Evolutionary conservation across 1,140 invertebrate genomes (phyloP).

Genomic region (Drosophila truncata): DNA sequence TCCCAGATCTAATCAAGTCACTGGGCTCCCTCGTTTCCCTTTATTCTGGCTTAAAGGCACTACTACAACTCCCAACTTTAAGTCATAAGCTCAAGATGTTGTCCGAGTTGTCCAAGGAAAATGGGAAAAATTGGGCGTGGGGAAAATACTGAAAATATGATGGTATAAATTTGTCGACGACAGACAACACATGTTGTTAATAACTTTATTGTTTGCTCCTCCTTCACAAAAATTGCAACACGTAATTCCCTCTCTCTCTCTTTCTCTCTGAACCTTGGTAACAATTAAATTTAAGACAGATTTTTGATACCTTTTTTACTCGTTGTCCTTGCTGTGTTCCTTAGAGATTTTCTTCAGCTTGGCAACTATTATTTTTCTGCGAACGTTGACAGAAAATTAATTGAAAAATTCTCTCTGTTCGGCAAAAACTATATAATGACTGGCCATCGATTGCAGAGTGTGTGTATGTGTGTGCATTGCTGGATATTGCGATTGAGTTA

Average conservation of each 20-base stretch:
- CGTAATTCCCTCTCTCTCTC: slow-evolving; percentile 3
- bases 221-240: slow-evolving; percentile 26
- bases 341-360: slow-evolving; percentile 11
- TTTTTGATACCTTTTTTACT: slow-evolving; percentile 24
- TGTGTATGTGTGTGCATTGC: slow-evolving; percentile 32
- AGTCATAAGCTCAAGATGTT: slow-evolving; percentile 56
- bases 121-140: slow-evolving; percentile 13
- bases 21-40: slow-evolving; percentile 6
- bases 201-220: slow-evolving; percentile 60
- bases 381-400: slow-evolving; percentile 81
- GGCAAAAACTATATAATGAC: slow-evolving; percentile 49
- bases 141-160: slow-evolving; percentile 26
- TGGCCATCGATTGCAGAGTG: slow-evolving; percentile 38
- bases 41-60: slow-evolving; percentile 17
- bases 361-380: slow-evolving; percentile 52
- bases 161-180: slow-evolving; percentile 47
- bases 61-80: slow-evolving; percentile 15
- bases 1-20: slow-evolving; percentile 11
- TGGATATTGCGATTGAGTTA: slow-evolving; percentile 64
- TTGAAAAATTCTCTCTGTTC: slow-evolving; percentile 65
- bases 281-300: slow-evolving; percentile 61
- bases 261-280: slow-evolving; percentile 35
- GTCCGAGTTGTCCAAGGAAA: slow-evolving; percentile 7
- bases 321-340: background rate
- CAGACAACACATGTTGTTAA: slow-evolving; percentile 73